A percentile compares a stretch with the other conserved stretches of the same genome.
phyloP scores from a whole-genome alignment of 2,888 invertebrate genomes.

The Eucriotettix oculatus region DNA sequence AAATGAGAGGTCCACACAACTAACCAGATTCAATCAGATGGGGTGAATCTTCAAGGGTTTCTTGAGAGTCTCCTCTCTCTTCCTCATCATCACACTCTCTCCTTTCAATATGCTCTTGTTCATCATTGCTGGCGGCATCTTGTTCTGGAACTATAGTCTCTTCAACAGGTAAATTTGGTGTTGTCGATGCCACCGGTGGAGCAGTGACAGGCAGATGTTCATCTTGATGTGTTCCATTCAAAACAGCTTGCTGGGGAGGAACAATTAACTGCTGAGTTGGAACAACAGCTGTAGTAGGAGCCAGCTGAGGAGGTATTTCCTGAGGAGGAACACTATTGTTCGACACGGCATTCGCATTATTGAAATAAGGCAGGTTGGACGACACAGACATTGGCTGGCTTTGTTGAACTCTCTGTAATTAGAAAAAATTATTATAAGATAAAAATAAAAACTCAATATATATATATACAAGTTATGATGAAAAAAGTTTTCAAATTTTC shows the following conservation, averaged over 20 bases:
- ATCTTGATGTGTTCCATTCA: no score
- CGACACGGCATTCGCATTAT: slow-evolving; percentile 16
- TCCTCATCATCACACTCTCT: slow-evolving; percentile 4
- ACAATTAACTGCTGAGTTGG: no score
- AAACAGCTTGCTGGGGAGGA: no score
- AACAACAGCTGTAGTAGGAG: no score
- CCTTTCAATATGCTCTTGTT: not conserved
- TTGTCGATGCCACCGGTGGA: slow-evolving; percentile 19
- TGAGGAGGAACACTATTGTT: slow-evolving; percentile 14
- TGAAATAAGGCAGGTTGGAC: slow-evolving; percentile 17
- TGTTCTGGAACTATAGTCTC: not conserved
- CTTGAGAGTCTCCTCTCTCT: slow-evolving; percentile 3
- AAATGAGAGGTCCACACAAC: not conserved
- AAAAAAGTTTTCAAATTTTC: no score
- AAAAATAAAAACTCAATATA: no score
- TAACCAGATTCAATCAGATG: slow-evolving; percentile 8
- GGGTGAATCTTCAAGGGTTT: slow-evolving; percentile 5
- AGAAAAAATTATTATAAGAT: no score
- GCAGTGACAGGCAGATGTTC: not conserved
- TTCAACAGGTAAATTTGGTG: not conserved
- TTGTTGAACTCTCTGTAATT: not conserved
- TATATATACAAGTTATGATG: no score
- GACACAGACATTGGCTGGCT: slow-evolving; percentile 10
- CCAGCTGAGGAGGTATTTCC: no score
- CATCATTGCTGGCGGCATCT: not conserved